Evolutionary conservation across 53 echinoderm and acorn worm species (phyloP).

Genomic region (Echinometra lucunter): DNA sequence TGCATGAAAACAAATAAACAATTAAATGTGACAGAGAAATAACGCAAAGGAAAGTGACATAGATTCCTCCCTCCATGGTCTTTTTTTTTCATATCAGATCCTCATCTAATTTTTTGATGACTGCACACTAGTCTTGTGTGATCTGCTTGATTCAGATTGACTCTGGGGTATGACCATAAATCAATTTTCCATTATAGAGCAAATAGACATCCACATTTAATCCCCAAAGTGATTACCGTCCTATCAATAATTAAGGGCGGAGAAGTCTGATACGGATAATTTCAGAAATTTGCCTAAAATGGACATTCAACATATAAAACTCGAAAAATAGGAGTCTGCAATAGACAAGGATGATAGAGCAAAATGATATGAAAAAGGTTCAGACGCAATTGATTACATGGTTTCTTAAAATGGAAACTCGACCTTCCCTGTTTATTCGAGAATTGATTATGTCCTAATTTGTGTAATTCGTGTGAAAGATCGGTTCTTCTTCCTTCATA

Average conservation of each 20-base stretch:
- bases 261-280: background rate
- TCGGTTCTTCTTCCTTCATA: too few species aligned
- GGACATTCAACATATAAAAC: background rate
- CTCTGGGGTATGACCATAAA: background rate
- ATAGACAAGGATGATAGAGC: too few species aligned
- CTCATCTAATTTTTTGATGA: background rate
- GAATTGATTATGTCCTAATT: too few species aligned
- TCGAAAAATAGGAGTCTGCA: background rate
- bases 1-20: too few species aligned
- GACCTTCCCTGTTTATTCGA: too few species aligned
- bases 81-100: background rate
- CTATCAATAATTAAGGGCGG: background rate
- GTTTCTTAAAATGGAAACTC: too few species aligned
- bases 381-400: too few species aligned
- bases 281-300: background rate
- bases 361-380: background rate
- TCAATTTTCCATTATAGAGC: background rate
- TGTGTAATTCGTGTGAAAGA: too few species aligned
- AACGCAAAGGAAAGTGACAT: too few species aligned
- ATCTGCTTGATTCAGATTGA: background rate
- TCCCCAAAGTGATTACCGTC: background rate
- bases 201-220: background rate
- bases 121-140: background rate
- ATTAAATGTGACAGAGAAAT: too few species aligned
- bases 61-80: too few species aligned